Conservation (phyloP, 2,797 vertebrate genomes). For the Botia almorhae region DNA sequence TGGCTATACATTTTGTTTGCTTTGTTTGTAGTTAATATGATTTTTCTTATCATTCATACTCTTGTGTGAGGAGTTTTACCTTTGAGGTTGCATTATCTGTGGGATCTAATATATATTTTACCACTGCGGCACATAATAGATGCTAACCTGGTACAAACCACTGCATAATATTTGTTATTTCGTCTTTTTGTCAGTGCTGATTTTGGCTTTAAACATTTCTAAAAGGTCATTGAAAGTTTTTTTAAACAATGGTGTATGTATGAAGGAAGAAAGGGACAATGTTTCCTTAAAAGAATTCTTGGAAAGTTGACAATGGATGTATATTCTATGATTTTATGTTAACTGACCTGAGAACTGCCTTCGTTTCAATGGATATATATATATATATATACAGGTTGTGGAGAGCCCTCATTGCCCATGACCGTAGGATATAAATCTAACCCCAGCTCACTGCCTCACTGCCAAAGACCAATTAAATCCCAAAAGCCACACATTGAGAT, state of each 20-base stretch:
- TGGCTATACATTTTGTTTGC: conserved; percentile 40
- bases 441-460: conserved; percentile 74
- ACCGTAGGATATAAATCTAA: conserved; percentile 70
- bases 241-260: conserved; percentile 54
- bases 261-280: conserved; percentile 65
- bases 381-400: conserved; percentile 66
- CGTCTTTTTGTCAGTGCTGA: conserved; percentile 65
- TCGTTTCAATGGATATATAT: conserved; percentile 68
- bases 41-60: conserved; percentile 29
- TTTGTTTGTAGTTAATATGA: conserved; percentile 59
- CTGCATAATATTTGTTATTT: conserved; percentile 43
- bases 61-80: conserved; percentile 31
- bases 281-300: conserved; percentile 20
- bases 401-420: conserved; percentile 70
- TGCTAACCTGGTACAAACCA: conserved; percentile 30
- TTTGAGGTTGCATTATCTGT: conserved; percentile 51
- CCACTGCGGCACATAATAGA: background rate
- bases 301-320: conserved; percentile 45
- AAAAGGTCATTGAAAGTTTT: conserved; percentile 54
- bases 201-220: conserved; percentile 57
- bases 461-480: conserved; percentile 73
- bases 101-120: conserved; percentile 45
- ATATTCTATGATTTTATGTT: conserved; percentile 28
- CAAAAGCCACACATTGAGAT: conserved; percentile 15
- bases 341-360: conserved; percentile 72